A percentile compares a stretch with the other conserved stretches of the same genome.
phyloP scores from a whole-genome alignment of 2,113 vertebrate genomes.

The Typhlomys cinereus region DNA sequence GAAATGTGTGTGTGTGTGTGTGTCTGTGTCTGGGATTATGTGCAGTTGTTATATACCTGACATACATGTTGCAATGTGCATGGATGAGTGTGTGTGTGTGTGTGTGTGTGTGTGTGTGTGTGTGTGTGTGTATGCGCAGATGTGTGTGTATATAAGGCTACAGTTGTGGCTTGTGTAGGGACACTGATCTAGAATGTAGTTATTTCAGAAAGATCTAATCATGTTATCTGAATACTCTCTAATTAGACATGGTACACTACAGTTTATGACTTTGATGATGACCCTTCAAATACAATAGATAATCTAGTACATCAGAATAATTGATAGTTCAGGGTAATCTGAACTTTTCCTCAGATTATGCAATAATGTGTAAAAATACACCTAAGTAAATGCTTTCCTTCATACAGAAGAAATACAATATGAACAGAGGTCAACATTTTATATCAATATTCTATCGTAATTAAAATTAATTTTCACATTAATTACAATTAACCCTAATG shows the following conservation, averaged over 20 bases:
- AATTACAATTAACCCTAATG: conserved; percentile 56
- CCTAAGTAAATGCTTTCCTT: conserved; percentile 61
- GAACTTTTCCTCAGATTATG: conserved; percentile 61
- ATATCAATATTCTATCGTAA: neutral
- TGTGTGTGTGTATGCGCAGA: neutral
- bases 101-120: neutral
- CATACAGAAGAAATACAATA: conserved; percentile 38
- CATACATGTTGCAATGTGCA: no score
- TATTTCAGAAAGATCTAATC: conserved; percentile 57
- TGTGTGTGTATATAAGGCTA: neutral
- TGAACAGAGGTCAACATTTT: conserved; percentile 30
- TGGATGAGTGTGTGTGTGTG: no score
- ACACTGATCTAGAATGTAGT: neutral
- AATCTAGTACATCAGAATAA: conserved; percentile 70
- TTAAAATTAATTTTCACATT: conserved; percentile 64
- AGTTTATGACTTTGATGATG: conserved; percentile 65
- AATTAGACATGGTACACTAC: conserved; percentile 50
- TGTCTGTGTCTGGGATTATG: no score
- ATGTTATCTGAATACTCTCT: conserved; percentile 42
- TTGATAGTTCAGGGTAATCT: conserved; percentile 62
- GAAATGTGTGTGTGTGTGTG: neutral
- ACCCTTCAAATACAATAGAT: conserved; percentile 63
- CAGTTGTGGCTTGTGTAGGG: neutral
- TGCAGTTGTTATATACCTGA: no score
- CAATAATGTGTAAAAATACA: conserved; percentile 55